phyloP scores from a whole-genome alignment of 2,888 invertebrate species.

The Apotomis betuletana region DNA sequence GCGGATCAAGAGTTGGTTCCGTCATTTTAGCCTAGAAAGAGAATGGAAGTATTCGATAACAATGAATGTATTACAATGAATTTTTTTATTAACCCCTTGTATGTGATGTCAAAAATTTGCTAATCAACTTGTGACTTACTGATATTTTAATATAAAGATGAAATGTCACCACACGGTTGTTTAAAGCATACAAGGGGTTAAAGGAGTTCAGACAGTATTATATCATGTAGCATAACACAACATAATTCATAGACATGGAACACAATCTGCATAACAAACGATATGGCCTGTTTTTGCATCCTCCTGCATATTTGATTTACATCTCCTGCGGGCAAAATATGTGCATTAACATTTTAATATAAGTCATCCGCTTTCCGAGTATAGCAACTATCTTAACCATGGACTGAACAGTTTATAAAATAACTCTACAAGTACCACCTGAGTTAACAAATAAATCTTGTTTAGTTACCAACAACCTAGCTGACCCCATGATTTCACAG shows the following conservation, averaged over 20 bases:
- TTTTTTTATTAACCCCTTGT: too few species aligned
- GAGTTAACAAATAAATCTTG: neutral
- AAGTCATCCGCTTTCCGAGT: neutral
- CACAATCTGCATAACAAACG: too few species aligned
- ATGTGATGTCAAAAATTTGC: too few species aligned
- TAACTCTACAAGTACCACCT: neutral
- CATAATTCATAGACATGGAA: too few species aligned
- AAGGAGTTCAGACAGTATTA: neutral
- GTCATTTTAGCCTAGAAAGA: slow-evolving; percentile 55
- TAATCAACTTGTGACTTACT: too few species aligned
- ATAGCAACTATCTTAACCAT: neutral
- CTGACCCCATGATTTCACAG: neutral
- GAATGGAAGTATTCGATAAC: too few species aligned
- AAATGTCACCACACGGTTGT: too few species aligned
- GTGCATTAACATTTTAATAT: neutral
- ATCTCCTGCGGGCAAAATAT: neutral
- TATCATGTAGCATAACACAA: too few species aligned
- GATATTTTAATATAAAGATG: too few species aligned
- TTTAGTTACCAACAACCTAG: neutral
- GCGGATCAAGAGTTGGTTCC: slow-evolving; percentile 60
- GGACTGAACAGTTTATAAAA: neutral
- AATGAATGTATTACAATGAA: too few species aligned
- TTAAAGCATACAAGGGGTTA: neutral
- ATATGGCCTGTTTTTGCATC: too few species aligned
- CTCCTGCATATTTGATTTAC: neutral